Percentiles rank a stretch among this genome's conserved stretches.
phyloP scores from a whole-genome alignment of 2,888 invertebrate species.

The Acronicta leporina region DNA sequence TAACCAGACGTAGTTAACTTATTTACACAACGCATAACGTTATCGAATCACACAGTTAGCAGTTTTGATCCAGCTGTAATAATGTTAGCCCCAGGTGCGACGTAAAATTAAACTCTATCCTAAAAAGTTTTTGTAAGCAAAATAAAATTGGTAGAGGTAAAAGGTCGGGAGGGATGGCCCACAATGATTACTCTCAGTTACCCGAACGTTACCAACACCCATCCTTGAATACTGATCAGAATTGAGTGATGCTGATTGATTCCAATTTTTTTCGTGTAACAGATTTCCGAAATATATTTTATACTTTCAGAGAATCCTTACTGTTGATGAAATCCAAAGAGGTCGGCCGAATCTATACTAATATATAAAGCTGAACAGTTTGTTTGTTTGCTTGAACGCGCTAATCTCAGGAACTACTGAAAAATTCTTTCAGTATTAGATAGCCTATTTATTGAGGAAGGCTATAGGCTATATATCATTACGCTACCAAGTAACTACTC shows the following conservation, averaged over 20 bases:
- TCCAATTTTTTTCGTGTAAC: conserved; percentile 44
- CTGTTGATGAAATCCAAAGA: conserved; percentile 28
- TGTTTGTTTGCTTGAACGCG: conserved; percentile 17
- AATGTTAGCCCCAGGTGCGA: conserved; percentile 59
- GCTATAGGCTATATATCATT: too few relatives aligned
- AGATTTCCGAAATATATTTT: conserved; percentile 44
- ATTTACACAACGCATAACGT: conserved; percentile 43
- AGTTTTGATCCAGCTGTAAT: conserved; percentile 55
- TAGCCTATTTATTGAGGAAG: too few relatives aligned
- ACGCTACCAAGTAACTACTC: too few relatives aligned
- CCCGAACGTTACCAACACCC: conserved; percentile 34
- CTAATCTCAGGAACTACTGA: too few relatives aligned
- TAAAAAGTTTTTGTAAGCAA: conserved; percentile 58
- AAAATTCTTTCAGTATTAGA: too few relatives aligned
- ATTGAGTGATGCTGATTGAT: conserved; percentile 53
- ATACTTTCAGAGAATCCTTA: conserved; percentile 34
- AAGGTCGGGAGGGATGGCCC: conserved; percentile 49
- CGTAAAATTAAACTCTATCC: conserved; percentile 58
- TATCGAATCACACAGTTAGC: conserved; percentile 51
- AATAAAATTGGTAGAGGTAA: conserved; percentile 55
- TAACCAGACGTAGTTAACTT: conserved; percentile 29
- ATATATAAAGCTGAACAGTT: too few relatives aligned
- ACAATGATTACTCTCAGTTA: conserved; percentile 51
- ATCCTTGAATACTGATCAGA: conserved; percentile 54
- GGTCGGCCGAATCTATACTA: conserved; percentile 34